Evolutionary conservation across 2,113 vertebrate species (phyloP), one percentile per base, ranked within the genome.

Genomic region (Hassar affinis): DNA sequence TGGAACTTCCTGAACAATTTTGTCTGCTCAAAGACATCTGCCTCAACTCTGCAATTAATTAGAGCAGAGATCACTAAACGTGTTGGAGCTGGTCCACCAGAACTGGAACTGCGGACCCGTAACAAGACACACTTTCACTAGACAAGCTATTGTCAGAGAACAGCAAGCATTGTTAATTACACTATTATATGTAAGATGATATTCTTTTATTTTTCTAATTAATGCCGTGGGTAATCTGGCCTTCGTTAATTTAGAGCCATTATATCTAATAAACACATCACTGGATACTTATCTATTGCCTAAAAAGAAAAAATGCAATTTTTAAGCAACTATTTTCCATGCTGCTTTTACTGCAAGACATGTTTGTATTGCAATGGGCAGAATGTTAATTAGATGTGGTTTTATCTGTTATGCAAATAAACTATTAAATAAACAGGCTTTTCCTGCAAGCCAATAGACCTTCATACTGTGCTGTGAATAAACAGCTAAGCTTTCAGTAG

Each of bases 241-340:
- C 25, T 72, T 72, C 69, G 15, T 72, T 72, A n/a, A 72, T 72
- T 72, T 72, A 27, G 22, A 27, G 45, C 12, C 25, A 72, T 49
- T 49, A 49, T 49, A 30, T 45, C 22, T 71, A 71, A 4, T n/a
- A 71, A 71, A 71, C 42, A 71, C 35, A 71, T 47, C 42, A 30
- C 38, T 47, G 25, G 25, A 47, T n/a, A n/a, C 15, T 47, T 47
- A 22, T 72, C 25, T 27, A 49, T 27, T 72, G 14, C 45, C 25
- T 27, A n/a, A 45, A 45, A 45, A 38, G 35, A 42, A 6, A 42
- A 42, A 42, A 3, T 42, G 3, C 38, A 42, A 6, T 42, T 42
- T 42, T 6, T 42, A 6, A 35, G 45, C 68, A 71, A 71, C 9
- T 45, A 45, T 71, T 45, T 45, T 25, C 68, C 68, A 14, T 20